Evolutionary conservation across 2,888 invertebrate species (phyloP).

Genomic region (Ochropacha duplaris): DNA sequence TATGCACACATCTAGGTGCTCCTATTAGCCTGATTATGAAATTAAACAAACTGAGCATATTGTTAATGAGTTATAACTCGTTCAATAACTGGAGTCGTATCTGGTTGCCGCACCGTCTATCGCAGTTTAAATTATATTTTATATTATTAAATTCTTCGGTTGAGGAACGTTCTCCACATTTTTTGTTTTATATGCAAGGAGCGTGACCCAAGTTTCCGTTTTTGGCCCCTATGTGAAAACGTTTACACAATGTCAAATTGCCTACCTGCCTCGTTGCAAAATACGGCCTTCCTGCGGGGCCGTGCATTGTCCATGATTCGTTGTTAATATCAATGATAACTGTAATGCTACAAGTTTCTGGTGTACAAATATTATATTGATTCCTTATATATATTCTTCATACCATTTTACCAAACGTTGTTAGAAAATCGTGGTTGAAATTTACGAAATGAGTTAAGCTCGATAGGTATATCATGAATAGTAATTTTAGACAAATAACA

Average conservation of each 20-base stretch:
- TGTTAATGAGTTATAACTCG: background rate
- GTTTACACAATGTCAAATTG: conserved; percentile 75
- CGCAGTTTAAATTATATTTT: conserved; percentile 3
- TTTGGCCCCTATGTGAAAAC: conserved; percentile 70
- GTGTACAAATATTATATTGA: background rate
- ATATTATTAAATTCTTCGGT: background rate
- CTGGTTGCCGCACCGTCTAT: background rate
- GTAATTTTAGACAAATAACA: background rate
- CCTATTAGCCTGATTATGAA: background rate
- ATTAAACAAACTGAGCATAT: background rate
- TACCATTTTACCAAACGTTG: background rate
- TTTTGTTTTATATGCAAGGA: conserved; percentile 62
- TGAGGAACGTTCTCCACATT: conserved; percentile 1
- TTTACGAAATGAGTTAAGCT: no score
- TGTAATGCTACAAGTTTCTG: conserved; percentile 19
- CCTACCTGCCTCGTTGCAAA: conserved; percentile 63
- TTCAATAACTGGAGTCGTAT: background rate
- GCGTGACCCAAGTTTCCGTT: conserved; percentile 72
- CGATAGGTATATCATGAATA: background rate
- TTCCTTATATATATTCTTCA: background rate
- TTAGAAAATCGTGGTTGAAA: background rate
- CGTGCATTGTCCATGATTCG: conserved; percentile 40
- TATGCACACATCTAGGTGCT: background rate
- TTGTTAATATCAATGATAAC: conserved; percentile 33
- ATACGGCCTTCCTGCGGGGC: conserved; percentile 57